Base-by-base conservation (phyloP, 2,113 vertebrate species). In the Marcusenius ussheri region DNA sequence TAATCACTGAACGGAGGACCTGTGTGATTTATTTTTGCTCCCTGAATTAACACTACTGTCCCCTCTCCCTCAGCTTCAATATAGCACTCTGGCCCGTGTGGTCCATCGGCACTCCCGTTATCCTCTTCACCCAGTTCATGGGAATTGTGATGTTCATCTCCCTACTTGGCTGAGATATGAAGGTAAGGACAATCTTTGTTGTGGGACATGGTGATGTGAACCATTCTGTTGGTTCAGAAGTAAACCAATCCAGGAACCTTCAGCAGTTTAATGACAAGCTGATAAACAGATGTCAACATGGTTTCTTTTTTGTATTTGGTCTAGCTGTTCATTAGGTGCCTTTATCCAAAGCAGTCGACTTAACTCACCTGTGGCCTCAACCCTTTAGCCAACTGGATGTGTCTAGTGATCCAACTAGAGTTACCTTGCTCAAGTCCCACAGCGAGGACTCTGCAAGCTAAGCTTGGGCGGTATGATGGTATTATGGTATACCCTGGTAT, bases 121-220 rank as follows among this genome's bases (percentile, higher is more conserved):
- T 99, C 92, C 95, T 99, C 84, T 99, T 99, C 91, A 96, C 97
- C 66, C 98, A 99, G 94, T 99, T 99, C 89, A 99, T 99, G 98
- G 98, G 98, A 35, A 92, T 98, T 2, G 96, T 98, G 70, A 99
- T 99, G 98, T 91, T 99, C 89, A 96, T 99, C 91, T 99, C 98
- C 2, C 93, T 99, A 47, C 95, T 99, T 15, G 98, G 97, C 87
- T 99, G 92, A 97, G 3, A 45, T 3, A 27, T 19, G 85, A 87
- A 94, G 96, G 97, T 98, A 96, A 94, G 90, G 13, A 49, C 7
- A 3, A 2, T n/a, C 42, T 21, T 53, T 87, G n/a, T 21, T 56
- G n/a, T 21, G 7, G 47, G 27, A n/a, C 3, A 3, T 7, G 3
- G 3, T 88, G 66, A 89, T 21, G 13, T 74, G 5, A 87, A 13